These are phyloP conservation scores for Marmota flaviventris DNA, from an alignment of 2,113 vertebrate species.

Conservation along the genomic window DNA sequence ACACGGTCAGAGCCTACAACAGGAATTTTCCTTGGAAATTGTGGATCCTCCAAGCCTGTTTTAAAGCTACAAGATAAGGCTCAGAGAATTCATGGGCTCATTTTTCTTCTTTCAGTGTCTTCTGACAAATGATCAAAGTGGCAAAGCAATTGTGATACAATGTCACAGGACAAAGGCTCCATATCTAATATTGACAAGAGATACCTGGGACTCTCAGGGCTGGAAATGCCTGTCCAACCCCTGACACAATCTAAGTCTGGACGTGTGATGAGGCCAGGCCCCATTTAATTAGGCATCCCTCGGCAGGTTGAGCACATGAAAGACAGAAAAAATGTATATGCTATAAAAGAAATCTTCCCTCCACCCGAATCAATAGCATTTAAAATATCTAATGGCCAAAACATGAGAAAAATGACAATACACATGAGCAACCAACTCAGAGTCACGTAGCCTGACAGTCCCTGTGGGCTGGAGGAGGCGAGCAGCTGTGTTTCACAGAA, in stretches of 20 bases:
- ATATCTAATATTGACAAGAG: background rate
- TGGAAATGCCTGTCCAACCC: background rate
- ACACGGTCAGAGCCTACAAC: background rate
- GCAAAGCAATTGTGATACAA: conserved; percentile 15
- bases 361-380: background rate
- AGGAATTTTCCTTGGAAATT: background rate
- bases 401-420: background rate
- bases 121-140: conserved; percentile 13
- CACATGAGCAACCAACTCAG: background rate
- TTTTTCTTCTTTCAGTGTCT: conserved; percentile 27
- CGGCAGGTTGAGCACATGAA: background rate
- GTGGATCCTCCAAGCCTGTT: background rate
- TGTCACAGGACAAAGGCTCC: background rate
- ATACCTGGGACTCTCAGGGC: background rate
- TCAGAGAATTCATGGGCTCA: background rate
- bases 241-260: background rate
- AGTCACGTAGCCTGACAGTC: background rate
- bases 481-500: background rate
- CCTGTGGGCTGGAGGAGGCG: background rate
- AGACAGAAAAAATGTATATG: background rate
- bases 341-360: background rate
- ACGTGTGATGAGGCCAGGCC: background rate
- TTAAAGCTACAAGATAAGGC: background rate
- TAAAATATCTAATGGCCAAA: background rate
- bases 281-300: background rate